phyloP scores from a whole-genome alignment of 2,888 invertebrate species.

The Anorthoa munda region DNA sequence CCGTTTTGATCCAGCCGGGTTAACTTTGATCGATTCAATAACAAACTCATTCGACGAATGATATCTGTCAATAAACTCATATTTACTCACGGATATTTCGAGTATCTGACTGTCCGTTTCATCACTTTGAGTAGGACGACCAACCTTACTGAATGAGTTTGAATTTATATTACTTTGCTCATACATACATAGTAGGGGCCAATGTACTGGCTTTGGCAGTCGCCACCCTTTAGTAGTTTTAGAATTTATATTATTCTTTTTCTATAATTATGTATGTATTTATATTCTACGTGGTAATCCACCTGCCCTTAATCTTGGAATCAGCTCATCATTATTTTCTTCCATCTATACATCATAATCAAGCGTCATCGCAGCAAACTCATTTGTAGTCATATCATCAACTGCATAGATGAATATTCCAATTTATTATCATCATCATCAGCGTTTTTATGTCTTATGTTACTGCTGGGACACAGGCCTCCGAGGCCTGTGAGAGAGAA shows the following conservation, averaged over 20 bases:
- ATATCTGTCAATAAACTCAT: slow-evolving; percentile 46
- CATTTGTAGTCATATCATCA: neutral
- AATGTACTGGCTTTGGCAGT: slow-evolving; percentile 47
- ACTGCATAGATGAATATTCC: neutral
- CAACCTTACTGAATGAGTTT: slow-evolving; percentile 61
- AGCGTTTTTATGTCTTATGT: no score
- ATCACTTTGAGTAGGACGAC: slow-evolving; percentile 55
- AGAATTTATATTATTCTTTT: slow-evolving; percentile 14
- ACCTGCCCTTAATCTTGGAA: neutral
- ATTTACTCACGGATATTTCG: slow-evolving; percentile 59
- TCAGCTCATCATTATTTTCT: neutral
- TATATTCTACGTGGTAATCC: neutral
- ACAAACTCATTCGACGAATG: slow-evolving; percentile 39
- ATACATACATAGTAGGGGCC: slow-evolving; percentile 52
- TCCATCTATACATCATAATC: neutral
- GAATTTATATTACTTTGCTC: slow-evolving; percentile 60
- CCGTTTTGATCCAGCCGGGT: slow-evolving; percentile 28
- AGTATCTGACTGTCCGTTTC: slow-evolving; percentile 49
- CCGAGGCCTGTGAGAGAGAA: no score
- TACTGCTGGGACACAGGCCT: no score
- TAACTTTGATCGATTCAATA: slow-evolving; percentile 47
- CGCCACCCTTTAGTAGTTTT: slow-evolving; percentile 30
- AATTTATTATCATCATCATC: neutral
- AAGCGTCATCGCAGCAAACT: neutral
- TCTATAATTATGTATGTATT: neutral